A percentile compares a stretch with the other conserved stretches of the same genome.
Conservation (phyloP, 1,140 invertebrate species). For the Drosophila parabipectinata region DNA sequence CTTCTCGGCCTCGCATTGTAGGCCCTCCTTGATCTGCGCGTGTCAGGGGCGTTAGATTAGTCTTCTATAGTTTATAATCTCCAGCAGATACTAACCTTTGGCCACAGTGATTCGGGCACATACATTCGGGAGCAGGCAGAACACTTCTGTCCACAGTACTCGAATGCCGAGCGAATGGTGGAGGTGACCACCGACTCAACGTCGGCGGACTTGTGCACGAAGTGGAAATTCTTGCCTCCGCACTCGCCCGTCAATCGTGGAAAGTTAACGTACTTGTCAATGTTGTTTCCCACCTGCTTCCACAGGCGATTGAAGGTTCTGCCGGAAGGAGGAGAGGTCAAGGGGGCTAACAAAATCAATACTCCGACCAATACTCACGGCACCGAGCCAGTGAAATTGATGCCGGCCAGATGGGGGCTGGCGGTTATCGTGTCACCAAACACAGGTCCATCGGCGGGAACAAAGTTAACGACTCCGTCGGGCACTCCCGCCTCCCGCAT, state of each 20-base stretch:
- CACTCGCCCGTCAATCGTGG: constrained; percentile 98
- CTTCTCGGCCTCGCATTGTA: constrained; percentile 87
- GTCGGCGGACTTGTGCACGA: constrained; percentile 96
- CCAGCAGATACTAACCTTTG: constrained; percentile 83
- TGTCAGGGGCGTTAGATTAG: background rate
- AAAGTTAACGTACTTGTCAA: constrained; percentile 94
- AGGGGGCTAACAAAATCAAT: constrained; percentile 40
- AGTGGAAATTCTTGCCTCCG: constrained; percentile 99
- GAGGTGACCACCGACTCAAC: constrained; percentile 91
- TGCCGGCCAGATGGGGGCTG: constrained; percentile 94
- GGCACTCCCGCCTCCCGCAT: constrained; percentile 97
- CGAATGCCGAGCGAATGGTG: constrained; percentile 96
- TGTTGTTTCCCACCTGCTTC: constrained; percentile 96
- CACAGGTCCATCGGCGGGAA: constrained; percentile 96
- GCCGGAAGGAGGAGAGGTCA: constrained; percentile 21
- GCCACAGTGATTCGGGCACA: constrained; percentile 96
- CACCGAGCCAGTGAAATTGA: constrained; percentile 99
- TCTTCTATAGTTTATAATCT: background rate
- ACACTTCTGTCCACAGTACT: constrained; percentile 99
- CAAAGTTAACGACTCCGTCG: constrained; percentile 98
- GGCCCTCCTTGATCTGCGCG: constrained; percentile 88
- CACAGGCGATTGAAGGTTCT: constrained; percentile 97
- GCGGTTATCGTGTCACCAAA: constrained; percentile 96
- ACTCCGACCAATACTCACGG: constrained; percentile 86
- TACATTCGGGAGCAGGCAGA: constrained; percentile 99